Base-by-base conservation (phyloP, 2,797 vertebrate species). In the Argentina silus region DNA sequence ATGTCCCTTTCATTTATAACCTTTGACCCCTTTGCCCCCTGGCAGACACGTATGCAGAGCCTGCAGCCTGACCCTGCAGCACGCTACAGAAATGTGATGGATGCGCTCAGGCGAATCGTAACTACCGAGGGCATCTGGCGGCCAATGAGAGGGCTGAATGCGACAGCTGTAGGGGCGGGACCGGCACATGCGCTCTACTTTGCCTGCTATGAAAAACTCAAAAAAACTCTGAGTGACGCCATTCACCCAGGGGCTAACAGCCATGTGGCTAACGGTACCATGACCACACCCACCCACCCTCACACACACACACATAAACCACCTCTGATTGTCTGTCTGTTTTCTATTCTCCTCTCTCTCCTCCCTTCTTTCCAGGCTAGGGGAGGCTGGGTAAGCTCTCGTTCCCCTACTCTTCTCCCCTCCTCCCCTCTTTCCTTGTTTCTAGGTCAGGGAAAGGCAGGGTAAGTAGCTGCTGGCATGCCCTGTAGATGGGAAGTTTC, bases 121-220 rank as follows among this genome's bases (percentile, higher is more conserved):
- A 93, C 93, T 78, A 98, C 96, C 0, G 97, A 99, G 86, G 97
- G 97, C 0, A 75, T 97, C 72, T 98, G 96, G 97, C 92, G 97
- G 80, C 97, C 97, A n/a, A 95, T 99, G 93, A 91, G 97, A 73
- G 97, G 97, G 57, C 88, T 99, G 84, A 99, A 98, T 75, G 93
- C 96, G 84, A 96, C 96, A n/a, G 97, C 97, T 7, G 95, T 96
- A 60, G 97, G 97, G 71, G 97, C 97, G 0, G 97, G 96, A 27
- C 97, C 97, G 2, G 97, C 97, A 19, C 97, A 99, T 14, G 97
- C 97, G 1, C 94, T 98, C 70, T 99, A 99, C 94, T 99, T 99
- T 51, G 96, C 96, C 88, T 97, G 96, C 92, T 98, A 98, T 45
- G 97, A 99, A 93, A 98, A 97, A 91, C 94, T 99, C 89, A 99